Percentiles rank a stretch among this genome's conserved stretches.
Conservation (phyloP, 64 coral and sea anemone genomes). For the Montipora foliosa region DNA sequence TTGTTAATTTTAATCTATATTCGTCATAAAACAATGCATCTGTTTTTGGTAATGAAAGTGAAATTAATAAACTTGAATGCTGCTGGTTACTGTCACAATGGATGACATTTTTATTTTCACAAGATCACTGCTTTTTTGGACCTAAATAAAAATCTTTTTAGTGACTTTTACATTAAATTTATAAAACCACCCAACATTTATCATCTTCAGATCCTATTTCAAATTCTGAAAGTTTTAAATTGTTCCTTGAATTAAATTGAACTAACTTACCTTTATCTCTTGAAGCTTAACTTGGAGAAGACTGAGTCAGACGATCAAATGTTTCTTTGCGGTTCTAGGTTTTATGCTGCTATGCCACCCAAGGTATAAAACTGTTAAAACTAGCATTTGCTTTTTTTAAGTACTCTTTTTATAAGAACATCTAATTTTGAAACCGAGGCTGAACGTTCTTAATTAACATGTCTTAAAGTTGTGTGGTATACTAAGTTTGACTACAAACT, state of each 20-base stretch:
- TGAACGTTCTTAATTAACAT: too few species aligned
- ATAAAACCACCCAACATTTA: not conserved
- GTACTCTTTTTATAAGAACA: too few species aligned
- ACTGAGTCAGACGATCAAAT: constrained; percentile 22
- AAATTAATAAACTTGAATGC: not conserved
- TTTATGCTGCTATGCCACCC: constrained; percentile 13
- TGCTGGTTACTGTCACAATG: not conserved
- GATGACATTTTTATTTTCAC: too few species aligned
- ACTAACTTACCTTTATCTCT: constrained; percentile 32
- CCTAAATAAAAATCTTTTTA: too few species aligned
- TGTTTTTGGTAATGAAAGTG: not conserved
- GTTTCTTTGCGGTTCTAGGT: constrained; percentile 47
- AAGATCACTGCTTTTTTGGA: too few species aligned
- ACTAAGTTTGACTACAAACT: too few species aligned
- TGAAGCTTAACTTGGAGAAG: constrained; percentile 10
- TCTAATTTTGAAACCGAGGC: too few species aligned
- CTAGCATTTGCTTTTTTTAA: not conserved
- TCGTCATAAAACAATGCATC: not conserved
- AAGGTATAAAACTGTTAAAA: constrained; percentile 33
- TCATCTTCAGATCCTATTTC: not conserved
- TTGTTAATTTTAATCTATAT: not conserved
- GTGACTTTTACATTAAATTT: not conserved
- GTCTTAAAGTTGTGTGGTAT: too few species aligned
- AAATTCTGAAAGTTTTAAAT: not conserved
- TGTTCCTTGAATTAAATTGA: not conserved